Evolutionary conservation across 2,888 invertebrate species (phyloP).

Genomic region (Augiades crinisus): DNA sequence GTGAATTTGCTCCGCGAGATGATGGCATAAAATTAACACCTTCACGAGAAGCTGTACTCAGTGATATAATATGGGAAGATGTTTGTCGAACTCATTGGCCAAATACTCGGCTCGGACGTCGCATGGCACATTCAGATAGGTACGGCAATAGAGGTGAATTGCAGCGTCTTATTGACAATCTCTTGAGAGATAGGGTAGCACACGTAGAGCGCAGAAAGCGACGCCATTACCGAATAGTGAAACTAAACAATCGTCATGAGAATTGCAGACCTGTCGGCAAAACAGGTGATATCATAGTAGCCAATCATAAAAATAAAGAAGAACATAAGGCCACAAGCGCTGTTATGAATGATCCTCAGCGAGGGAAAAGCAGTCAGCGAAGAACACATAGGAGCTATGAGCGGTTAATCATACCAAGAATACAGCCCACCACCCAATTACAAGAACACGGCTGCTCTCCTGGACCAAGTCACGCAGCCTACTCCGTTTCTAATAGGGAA

Average conservation of each 20-base stretch:
- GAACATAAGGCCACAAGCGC: slow-evolving; percentile 51
- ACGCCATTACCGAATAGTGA: slow-evolving; percentile 73
- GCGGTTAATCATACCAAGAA: slow-evolving; percentile 42
- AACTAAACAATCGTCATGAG: slow-evolving; percentile 69
- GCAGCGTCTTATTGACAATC: slow-evolving; percentile 66
- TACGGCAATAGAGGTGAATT: slow-evolving; percentile 60
- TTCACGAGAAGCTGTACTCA: slow-evolving; percentile 71
- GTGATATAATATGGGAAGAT: slow-evolving; percentile 76
- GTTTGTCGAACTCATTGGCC: slow-evolving; percentile 77
- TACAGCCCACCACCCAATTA: slow-evolving; percentile 39
- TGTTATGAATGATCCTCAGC: slow-evolving; percentile 42
- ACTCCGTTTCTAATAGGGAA: slow-evolving; percentile 45
- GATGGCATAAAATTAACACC: slow-evolving; percentile 74
- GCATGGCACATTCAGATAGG: slow-evolving; percentile 55
- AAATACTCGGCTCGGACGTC: slow-evolving; percentile 60
- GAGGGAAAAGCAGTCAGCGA: slow-evolving; percentile 42
- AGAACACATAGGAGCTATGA: slow-evolving; percentile 54
- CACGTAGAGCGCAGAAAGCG: slow-evolving; percentile 68
- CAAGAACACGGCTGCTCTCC: slow-evolving; percentile 53
- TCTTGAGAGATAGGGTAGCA: slow-evolving; percentile 67
- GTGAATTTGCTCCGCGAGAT: slow-evolving; percentile 73
- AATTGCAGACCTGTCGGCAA: slow-evolving; percentile 65
- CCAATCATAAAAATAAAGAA: slow-evolving; percentile 64
- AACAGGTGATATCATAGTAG: slow-evolving; percentile 74
- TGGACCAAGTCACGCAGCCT: slow-evolving; percentile 56